Evolutionary conservation across 2,797 vertebrate genomes (phyloP).

Genomic region (Adrianichthys oophorus): DNA sequence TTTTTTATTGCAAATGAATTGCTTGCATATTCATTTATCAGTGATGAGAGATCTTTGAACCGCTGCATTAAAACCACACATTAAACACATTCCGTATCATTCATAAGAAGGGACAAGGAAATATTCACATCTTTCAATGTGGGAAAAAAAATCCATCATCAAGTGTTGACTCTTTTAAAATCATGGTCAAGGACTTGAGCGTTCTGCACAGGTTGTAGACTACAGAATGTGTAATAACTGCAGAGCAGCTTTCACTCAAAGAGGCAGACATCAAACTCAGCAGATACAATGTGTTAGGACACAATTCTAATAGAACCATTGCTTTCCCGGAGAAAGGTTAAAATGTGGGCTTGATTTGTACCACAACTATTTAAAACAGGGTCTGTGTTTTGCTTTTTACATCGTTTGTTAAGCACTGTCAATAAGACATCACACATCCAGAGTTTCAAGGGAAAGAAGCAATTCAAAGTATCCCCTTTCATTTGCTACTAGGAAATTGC

Average conservation of each 20-base stretch:
- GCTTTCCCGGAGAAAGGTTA: conserved; percentile 27
- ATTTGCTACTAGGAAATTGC: not conserved
- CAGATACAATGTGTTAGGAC: conserved; percentile 27
- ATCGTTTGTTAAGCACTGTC: conserved; percentile 23
- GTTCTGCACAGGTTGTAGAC: conserved; percentile 32
- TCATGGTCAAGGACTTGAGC: conserved; percentile 54
- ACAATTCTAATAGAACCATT: conserved; percentile 17
- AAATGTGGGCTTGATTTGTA: conserved; percentile 32
- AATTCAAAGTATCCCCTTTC: conserved; percentile 11
- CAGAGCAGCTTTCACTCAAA: conserved; percentile 24
- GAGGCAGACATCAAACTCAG: conserved; percentile 33
- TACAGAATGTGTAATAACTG: conserved; percentile 27
- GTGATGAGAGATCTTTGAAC: conserved; percentile 29
- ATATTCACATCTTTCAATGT: conserved; percentile 36
- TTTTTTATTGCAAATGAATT: conserved; percentile 9
- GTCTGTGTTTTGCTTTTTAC: conserved; percentile 21
- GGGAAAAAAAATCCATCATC: conserved; percentile 41
- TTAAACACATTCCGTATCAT: conserved; percentile 13
- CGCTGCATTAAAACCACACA: conserved; percentile 12
- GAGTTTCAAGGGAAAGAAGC: conserved; percentile 16
- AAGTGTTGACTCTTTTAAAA: conserved; percentile 59
- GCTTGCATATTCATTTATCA: conserved; percentile 4
- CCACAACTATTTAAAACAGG: conserved; percentile 24
- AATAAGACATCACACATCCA: conserved; percentile 17
- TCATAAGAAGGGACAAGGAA: conserved; percentile 12